Evolutionary conservation across 1,140 invertebrate species (phyloP), one percentile per base, ranked within the genome.

Genomic region (Trichonephila inaurata): DNA sequence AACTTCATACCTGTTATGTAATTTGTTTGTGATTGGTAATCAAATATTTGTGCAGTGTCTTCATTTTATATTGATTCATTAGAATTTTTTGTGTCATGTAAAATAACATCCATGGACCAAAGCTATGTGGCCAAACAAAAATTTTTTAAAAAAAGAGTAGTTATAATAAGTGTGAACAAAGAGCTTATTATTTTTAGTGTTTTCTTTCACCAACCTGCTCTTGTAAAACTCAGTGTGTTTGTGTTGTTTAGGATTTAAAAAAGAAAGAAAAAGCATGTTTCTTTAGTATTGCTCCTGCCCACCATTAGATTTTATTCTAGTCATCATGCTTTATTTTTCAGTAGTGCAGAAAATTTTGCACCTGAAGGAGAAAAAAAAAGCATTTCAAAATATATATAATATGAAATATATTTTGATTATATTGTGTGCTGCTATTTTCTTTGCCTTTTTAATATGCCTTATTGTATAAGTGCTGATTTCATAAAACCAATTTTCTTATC

Each of bases 111-210:
- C 72, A 77, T 77, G 72, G 72, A 77, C 72, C 72, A 77, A 77
- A 77, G 72, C 33, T 77, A 33, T 77, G 72, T 77, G 72, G 72
- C 72, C 72, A 77, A 77, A 77, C 72, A 77, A 33, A 21, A 19
- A 77, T 1, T 28, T 28, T 28, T 28, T 28, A 64, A 77, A 69
- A 12, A 69, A 40, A 40, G 33, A 33, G 72, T 77, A 77, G 72
- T 16, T 77, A 28, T 40, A 77, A 77, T 77, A 40, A 77, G 72
- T 77, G 33, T 77, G 16, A 77, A 77, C 72, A 77, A 77, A 77
- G 72, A 77, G 72, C 72, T 77, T 77, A 77, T 77, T 77, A 77
- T 77, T 77, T 77, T 77, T 77, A 77, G 72, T 77, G 72, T 77
- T 77, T 77, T 77, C 72, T 51, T 51, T 77, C 28, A 77, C 33